Evolutionary conservation across 2,797 vertebrate genomes (phyloP).

Genomic region (Scleropages formosus): DNA sequence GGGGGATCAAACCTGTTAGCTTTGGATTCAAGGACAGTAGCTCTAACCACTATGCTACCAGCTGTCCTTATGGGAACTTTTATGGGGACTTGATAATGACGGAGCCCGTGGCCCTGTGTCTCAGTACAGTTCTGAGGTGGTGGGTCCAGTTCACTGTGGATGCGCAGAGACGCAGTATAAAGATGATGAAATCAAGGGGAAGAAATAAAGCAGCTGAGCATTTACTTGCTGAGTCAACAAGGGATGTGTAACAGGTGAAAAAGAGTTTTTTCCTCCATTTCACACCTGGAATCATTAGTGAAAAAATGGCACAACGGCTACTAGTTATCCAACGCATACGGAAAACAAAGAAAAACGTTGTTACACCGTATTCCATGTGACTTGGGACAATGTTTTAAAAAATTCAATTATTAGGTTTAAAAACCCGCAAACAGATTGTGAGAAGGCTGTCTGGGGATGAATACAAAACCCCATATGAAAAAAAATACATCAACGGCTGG

Average conservation of each 20-base stretch:
- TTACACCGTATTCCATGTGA: not conserved
- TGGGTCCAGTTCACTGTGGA: not conserved
- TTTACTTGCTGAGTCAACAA: not conserved
- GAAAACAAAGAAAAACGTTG: not conserved
- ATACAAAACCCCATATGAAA: not conserved
- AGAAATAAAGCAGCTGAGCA: not conserved
- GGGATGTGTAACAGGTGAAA: not conserved
- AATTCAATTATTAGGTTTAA: conserved; percentile 7
- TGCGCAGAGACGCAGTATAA: conserved; percentile 2
- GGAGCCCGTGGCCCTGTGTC: too few relatives aligned
- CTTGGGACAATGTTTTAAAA: not conserved
- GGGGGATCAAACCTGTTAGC: too few relatives aligned
- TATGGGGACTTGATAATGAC: too few relatives aligned
- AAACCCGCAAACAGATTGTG: not conserved
- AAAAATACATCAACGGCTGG: not conserved
- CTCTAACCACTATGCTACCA: too few relatives aligned
- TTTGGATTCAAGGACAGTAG: too few relatives aligned
- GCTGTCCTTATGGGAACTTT: too few relatives aligned
- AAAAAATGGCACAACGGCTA: not conserved
- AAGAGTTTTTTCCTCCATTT: not conserved
- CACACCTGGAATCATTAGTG: not conserved
- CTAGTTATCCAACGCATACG: not conserved
- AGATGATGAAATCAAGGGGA: not conserved
- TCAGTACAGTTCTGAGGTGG: too few relatives aligned
- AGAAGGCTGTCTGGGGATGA: not conserved